Base-by-base conservation (phyloP, 1,140 invertebrate species). In the Acromyrmex charruanus region DNA sequence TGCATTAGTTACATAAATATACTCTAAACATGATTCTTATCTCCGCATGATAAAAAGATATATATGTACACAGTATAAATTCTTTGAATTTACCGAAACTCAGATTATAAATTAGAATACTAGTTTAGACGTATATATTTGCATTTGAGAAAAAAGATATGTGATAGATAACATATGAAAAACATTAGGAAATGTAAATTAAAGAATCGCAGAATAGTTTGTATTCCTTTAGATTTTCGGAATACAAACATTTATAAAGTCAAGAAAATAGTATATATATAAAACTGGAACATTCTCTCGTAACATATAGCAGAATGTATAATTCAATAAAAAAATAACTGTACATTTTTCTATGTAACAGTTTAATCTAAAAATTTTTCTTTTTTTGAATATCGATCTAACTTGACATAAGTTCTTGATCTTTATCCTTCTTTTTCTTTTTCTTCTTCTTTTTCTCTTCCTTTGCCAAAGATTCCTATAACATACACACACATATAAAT, bases 381-480 rank as follows among this genome's bases (percentile, higher is more conserved):
- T 81, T 81, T 51, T 77, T 55, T 58, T 31, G 14, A 61, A 82
- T 39, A n/a, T 74, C 18, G 31, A 51, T 63, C 75, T 87, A 90
- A 80, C 71, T 88, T 5, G 71, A 66, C 49, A 10, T 0, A 59
- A 88, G 55, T 87, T 95, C 93, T 93, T 95, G 95, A 51, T 96
- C 96, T 92, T 96, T 96, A 92, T 97, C 95, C 93, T 97, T 97
- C 92, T 97, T 97, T 95, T 97, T 97, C 94, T 97, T 97, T 93
- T 97, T 97, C 93, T 97, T 97, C 94, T 97, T 97, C 94, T 97
- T 97, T 92, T 97, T 97, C 81, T 97, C 96, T 94, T 97, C 97
- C 88, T 96, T 95, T 65, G 90, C 93, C 59, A 91, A 72, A 31
- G 91, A 86, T 85, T 94, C 94, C 93, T 95, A 28, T n/a, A 66